These are phyloP conservation scores for Sebastes jordani DNA, from an alignment of 2,797 vertebrate genomes.

Conservation along the genomic window DNA sequence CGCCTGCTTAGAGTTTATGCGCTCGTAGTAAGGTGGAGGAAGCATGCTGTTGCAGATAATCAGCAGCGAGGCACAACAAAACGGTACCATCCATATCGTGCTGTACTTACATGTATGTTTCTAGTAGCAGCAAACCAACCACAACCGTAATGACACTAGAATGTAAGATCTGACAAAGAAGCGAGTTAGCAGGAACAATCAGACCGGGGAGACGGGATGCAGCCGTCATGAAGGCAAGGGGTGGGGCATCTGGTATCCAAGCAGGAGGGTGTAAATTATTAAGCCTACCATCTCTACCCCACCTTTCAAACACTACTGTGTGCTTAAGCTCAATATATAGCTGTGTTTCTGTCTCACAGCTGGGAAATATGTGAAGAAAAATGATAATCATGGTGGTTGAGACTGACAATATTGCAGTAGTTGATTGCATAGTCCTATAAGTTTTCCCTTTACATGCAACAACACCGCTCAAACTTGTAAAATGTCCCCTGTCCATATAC, in stretches of 20 bases:
- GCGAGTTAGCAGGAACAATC: slow-evolving; percentile 19
- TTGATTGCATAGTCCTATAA: background rate
- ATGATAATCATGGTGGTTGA: background rate
- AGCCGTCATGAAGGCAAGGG: slow-evolving; percentile 32
- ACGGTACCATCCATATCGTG: background rate
- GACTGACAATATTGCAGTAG: background rate
- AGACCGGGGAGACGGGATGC: slow-evolving; percentile 31
- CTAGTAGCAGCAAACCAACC: slow-evolving; percentile 10
- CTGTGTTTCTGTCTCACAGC: slow-evolving; percentile 23
- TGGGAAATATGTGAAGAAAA: background rate
- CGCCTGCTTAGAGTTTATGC: slow-evolving; percentile 44
- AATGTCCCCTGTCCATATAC: background rate
- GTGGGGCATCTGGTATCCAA: slow-evolving; percentile 55
- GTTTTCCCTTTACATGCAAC: background rate
- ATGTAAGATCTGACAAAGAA: background rate
- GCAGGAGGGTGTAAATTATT: slow-evolving; percentile 73
- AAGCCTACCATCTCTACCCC: slow-evolving; percentile 53
- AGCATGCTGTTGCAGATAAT: slow-evolving; percentile 37
- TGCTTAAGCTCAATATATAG: slow-evolving; percentile 53
- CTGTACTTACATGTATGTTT: background rate
- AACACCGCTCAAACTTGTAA: background rate
- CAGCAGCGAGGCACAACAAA: slow-evolving; percentile 13
- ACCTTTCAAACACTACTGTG: slow-evolving; percentile 29
- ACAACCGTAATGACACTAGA: slow-evolving; percentile 7
- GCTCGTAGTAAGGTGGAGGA: slow-evolving; percentile 36